These are phyloP conservation scores for Prunella himalayana DNA, from an alignment of 2,113 vertebrate genomes.

Conservation along the genomic window DNA sequence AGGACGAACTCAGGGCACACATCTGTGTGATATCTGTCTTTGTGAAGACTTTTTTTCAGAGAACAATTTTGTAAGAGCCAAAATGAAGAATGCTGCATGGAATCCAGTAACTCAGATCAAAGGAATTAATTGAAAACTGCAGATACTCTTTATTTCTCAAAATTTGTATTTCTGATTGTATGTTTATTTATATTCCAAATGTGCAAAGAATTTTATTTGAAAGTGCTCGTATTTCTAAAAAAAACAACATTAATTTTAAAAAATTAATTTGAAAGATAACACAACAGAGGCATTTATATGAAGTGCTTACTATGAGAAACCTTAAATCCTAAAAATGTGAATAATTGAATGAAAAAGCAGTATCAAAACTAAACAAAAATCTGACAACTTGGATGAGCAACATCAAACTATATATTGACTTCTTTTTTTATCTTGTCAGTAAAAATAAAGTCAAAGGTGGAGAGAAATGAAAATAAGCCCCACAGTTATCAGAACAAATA, in stretches of 20 bases:
- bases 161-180: not conserved
- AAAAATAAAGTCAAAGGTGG: not conserved
- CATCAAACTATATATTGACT: not conserved
- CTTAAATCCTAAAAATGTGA: not conserved
- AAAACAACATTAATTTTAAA: not conserved
- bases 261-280: not conserved
- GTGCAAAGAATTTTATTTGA: not conserved
- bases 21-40: not conserved
- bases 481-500: not conserved
- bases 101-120: not conserved
- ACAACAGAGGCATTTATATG: not conserved
- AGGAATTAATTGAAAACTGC: not conserved
- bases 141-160: not conserved
- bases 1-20: not conserved
- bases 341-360: not conserved
- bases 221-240: not conserved
- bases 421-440: slow-evolving; percentile 8
- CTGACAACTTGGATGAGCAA: not conserved
- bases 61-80: not conserved
- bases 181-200: not conserved
- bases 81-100: not conserved
- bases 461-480: not conserved
- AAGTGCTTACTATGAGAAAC: not conserved
- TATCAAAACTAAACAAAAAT: not conserved
- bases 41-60: not conserved